Evolutionary conservation across 2,888 invertebrate species (phyloP).

Genomic region (Tenthredo scrophulariae): DNA sequence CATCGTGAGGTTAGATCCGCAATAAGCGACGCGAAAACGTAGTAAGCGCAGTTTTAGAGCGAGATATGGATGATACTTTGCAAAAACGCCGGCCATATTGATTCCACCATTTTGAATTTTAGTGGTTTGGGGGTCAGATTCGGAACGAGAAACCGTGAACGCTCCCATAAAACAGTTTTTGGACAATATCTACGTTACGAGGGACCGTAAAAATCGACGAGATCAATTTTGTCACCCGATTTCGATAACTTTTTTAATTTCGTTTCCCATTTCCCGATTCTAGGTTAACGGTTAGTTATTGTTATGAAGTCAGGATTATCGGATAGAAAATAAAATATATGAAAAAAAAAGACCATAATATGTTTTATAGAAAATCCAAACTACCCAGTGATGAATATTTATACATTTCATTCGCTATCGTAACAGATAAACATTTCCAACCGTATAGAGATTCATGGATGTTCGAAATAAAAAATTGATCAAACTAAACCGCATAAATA

Average conservation of each 20-base stretch:
- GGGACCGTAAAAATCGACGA: constrained; percentile 17
- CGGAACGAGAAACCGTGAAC: background rate
- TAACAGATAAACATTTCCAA: background rate
- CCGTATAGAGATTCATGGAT: background rate
- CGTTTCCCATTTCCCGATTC: background rate
- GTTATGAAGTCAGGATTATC: background rate
- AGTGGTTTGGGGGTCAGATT: background rate
- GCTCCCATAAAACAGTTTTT: background rate
- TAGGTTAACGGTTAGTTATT: background rate
- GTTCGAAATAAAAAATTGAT: background rate
- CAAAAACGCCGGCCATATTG: background rate
- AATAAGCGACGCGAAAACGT: background rate
- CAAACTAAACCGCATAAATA: background rate
- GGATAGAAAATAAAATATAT: background rate
- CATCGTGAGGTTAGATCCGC: background rate
- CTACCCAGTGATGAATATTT: background rate
- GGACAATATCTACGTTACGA: constrained; percentile 8
- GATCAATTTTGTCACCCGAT: constrained; percentile 20
- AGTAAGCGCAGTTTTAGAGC: background rate
- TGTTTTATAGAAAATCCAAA: background rate
- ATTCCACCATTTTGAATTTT: background rate
- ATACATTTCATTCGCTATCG: background rate
- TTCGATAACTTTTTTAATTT: constrained; percentile 30
- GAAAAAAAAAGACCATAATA: background rate
- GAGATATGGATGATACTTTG: background rate